Evolutionary conservation across 2,797 vertebrate genomes (phyloP), one percentile per base, ranked within the genome.

Genomic region (Botia kubotai): DNA sequence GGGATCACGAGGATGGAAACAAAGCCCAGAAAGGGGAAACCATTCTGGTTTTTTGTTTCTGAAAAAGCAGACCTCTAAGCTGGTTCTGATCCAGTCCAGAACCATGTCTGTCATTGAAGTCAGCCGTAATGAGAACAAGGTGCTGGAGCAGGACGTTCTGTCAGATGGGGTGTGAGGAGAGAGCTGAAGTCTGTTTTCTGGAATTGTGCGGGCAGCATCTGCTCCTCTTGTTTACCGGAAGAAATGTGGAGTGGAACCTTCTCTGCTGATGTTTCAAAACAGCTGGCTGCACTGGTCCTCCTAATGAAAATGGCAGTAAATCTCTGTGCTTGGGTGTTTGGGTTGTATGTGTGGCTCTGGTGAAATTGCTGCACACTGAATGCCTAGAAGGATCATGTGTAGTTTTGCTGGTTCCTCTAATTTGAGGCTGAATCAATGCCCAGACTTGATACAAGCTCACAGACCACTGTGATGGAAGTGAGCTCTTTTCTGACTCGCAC

Each of bases 151-250:
- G 33, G 23, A 50, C 4, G 52, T 60, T 66, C 71, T 67, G 36
- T 80, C 63, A 80, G 71, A 74, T 46, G 39, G 62, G 50, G 50
- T 74, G 39, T 50, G 50, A 74, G 52, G 29, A 6, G 69, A 70
- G 21, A 17, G 14, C 65, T 77, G 75, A 46, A 19, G 29, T 63
- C 46, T 3, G 17, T 29, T 33, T 62, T 74, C 55, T 29, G 13
- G 69, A 70, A 80, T 80, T 66, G 50, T 26, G 19, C 52, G 3
- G 58, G 48, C 69, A 73, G 48, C 79, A 82, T 77, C 75, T 86
- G 75, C 60, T 67, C 66, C 2, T 48, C 29, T 75, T 83, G 75
- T 85, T 85, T 79, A 73, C 81, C 55, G 67, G 76, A 76, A 80
- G 70, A 73, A 73, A 73, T 76, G 19, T 73, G 52, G 67, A 83